Conservation (phyloP, 2,113 vertebrate species). For the Megalops atlanticus region DNA sequence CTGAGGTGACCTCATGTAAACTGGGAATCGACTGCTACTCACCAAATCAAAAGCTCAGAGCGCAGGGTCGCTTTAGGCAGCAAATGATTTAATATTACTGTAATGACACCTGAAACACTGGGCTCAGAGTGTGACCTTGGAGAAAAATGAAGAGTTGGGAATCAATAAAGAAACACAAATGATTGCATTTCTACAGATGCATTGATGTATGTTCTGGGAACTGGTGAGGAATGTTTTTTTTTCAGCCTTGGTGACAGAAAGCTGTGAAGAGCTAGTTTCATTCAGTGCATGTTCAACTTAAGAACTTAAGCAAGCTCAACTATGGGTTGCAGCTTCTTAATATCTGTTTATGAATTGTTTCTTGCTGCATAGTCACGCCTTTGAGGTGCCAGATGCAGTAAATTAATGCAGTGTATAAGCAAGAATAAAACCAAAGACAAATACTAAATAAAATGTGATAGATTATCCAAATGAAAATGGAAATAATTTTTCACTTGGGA, state of each 20-base stretch:
- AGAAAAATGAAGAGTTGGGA: background rate
- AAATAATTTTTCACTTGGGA: background rate
- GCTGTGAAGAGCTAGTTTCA: background rate
- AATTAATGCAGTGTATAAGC: background rate
- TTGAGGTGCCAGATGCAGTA: background rate
- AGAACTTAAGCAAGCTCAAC: no score
- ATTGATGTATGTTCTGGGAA: background rate
- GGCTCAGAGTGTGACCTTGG: constrained; percentile 4
- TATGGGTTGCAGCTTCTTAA: background rate
- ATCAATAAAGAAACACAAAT: background rate
- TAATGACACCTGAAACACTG: background rate
- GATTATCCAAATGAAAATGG: background rate
- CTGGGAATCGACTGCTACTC: background rate
- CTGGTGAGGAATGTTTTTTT: background rate
- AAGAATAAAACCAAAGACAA: background rate
- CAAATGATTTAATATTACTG: background rate
- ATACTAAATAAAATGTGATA: background rate
- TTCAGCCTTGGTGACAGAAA: background rate
- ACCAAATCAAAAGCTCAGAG: background rate
- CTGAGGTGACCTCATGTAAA: constrained; percentile 1
- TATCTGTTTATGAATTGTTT: background rate
- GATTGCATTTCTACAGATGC: constrained; percentile 1
- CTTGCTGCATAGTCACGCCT: background rate
- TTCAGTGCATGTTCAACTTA: no score
- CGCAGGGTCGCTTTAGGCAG: background rate